Base-by-base conservation (phyloP, 2,797 vertebrate species). In the Enteromius fasciolatus region DNA sequence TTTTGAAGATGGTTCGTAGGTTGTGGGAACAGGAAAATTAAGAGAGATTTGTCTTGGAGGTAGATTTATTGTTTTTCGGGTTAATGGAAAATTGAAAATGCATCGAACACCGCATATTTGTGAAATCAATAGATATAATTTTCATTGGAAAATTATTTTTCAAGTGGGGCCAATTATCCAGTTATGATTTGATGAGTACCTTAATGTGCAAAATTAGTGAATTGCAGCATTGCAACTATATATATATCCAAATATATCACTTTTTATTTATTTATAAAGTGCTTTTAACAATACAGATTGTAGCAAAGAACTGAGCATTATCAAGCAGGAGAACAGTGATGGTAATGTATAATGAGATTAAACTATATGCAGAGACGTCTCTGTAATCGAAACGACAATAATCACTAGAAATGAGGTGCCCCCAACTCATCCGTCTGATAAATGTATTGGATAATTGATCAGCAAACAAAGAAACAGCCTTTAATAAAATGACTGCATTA, bases 81-180 rank as follows among this genome's bases (percentile, higher is more conserved):
- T 67, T 31, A 54, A 50, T 57, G 33, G 50, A 10, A 74, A 31
- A 63, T 50, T 23, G 17, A 11, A 73, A 78, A 83, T 0, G 15
- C 28, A 36, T 46, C 7, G 68, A 46, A 41, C 9, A 15, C 8
- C 10, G 52, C 11, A 36, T 48, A 72, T 70, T 44, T 73, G 20
- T 64, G 36, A 59, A 80, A 39, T 79, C 15, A 36, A 41, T 9
- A 41, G 33, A 20, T 80, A 67, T 48, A 20, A 73, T 28, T 74
- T 41, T 44, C 9, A 64, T 61, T 73, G 54, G 3, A 31, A 59
- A 67, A 3, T 54, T 33, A n/a, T n/a, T 76, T 79, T 68, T 14
- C 14, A 52, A 78, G 39, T 59, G 87, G 82, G 87, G 83, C 84
- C 87, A 87, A 86, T 72, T 76, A 17, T 85, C 50, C 12, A 46